phyloP scores from a whole-genome alignment of 2,797 vertebrate species.

The Gambusia yucatana region DNA sequence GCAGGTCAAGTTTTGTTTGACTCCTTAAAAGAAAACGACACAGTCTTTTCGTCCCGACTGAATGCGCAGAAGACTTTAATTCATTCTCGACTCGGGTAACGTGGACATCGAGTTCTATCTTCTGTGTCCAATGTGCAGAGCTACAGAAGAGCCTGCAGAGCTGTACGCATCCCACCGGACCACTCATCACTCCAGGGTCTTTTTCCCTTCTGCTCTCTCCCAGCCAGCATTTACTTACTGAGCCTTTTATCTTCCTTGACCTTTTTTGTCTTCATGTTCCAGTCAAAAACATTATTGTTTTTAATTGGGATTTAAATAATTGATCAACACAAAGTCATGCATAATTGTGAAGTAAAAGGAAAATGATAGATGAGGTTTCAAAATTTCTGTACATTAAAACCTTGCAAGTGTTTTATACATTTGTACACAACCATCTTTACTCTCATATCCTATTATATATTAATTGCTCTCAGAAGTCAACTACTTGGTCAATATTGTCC shows the following conservation, averaged over 20 bases:
- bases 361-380: not conserved
- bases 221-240: not conserved
- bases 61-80: slow-evolving; percentile 56
- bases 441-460: not conserved
- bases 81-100: slow-evolving; percentile 50
- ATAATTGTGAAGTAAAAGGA: not conserved
- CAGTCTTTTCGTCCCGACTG: slow-evolving; percentile 63
- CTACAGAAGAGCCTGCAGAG: slow-evolving; percentile 8
- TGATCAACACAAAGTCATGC: not conserved
- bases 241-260: not conserved
- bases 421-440: not conserved
- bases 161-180: slow-evolving; percentile 32
- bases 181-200: slow-evolving; percentile 40
- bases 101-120: slow-evolving; percentile 33
- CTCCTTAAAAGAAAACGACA: slow-evolving; percentile 64
- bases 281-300: not conserved
- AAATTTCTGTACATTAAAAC: not conserved
- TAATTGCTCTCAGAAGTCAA: not conserved
- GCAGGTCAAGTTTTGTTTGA: slow-evolving; percentile 58
- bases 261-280: not conserved
- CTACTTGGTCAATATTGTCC: not conserved
- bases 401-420: not conserved
- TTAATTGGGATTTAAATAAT: not conserved
- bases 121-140: slow-evolving; percentile 41
- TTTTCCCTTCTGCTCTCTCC: slow-evolving; percentile 17